Base-by-base conservation (phyloP, 2,888 invertebrate genomes). In the Trachelus stipa region DNA sequence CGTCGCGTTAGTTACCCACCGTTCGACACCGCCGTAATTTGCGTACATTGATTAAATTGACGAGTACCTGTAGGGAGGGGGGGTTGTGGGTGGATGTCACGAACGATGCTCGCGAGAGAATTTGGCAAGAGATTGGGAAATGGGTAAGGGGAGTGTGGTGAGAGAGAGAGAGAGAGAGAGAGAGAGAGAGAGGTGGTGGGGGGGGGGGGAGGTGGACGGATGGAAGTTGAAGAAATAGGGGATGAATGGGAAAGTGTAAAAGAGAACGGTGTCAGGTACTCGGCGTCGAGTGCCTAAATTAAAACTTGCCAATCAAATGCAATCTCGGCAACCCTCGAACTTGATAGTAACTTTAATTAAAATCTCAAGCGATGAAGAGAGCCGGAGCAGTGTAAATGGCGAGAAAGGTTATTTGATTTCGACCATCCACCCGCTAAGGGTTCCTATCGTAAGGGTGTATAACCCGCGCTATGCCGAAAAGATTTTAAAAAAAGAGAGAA, bases 41-140 rank as follows among this genome's bases (percentile, higher is more conserved):
- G 87, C 87, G 87, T 83, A 84, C 88, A 87, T 87, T 88, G 90
- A 90, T 90, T 89, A 86, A 88, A 89, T 89, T 85, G 87, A 86
- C 85, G 86, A 86, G 86, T 83, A 85, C 75, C 82, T 78, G 75
- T 76, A 78, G 83, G 34, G 30, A 0, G 12, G 37, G 2, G 83
- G 84, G 79, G 79, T 80, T 82, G 79, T 74, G 75, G 75, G 77
- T 68, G 34, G 77, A 40, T 33, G 69, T 77, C 74, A 30, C 37
- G 74, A 40, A 68, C 56, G 35, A 77, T 77, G 56, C 74, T 73
- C 37, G 77, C 33, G 34, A 12, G 30, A 11, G 37, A 30, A 34
- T 73, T 11, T 12, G 56, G 30, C 76, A 79, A 75, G 76, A 74
- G 79, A 77, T 78, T 73, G 37, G 76, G 40, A 79, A 77, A 34